Conservation (phyloP, 2,888 invertebrate species). For the Macrosoma leucophasiata region DNA sequence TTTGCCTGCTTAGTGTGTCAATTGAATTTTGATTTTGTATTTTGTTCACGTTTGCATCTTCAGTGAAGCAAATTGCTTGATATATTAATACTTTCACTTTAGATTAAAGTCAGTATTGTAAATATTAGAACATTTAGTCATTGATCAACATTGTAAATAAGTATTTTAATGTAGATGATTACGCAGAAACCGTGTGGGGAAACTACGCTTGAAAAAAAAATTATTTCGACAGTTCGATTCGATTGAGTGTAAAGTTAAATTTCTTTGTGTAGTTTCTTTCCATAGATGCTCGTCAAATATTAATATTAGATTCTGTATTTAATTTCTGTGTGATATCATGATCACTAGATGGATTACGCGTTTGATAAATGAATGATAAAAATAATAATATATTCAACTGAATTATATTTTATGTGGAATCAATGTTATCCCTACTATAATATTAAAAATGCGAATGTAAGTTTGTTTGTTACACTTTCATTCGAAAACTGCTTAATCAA, state of each 20-base stretch:
- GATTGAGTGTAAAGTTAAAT: slow-evolving; percentile 40
- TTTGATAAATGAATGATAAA: too few relatives aligned
- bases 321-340: not conserved
- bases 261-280: slow-evolving; percentile 69
- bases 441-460: too few relatives aligned
- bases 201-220: slow-evolving; percentile 72
- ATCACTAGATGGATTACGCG: too few relatives aligned
- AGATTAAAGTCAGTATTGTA: slow-evolving; percentile 43
- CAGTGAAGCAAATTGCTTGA: too few relatives aligned
- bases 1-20: too few relatives aligned
- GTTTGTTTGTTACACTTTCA: too few relatives aligned
- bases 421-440: not conserved
- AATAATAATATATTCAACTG: not conserved
- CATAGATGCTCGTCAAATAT: slow-evolving; percentile 30
- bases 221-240: slow-evolving; percentile 62
- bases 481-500: too few relatives aligned
- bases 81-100: too few relatives aligned
- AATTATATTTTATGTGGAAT: not conserved
- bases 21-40: too few relatives aligned
- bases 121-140: too few relatives aligned
- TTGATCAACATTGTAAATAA: slow-evolving; percentile 28
- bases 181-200: slow-evolving; percentile 69
- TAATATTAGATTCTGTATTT: not conserved
- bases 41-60: too few relatives aligned
- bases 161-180: slow-evolving; percentile 16